Base-by-base conservation (phyloP, 2,888 invertebrate genomes). In the Taphrorychus bicolor region DNA sequence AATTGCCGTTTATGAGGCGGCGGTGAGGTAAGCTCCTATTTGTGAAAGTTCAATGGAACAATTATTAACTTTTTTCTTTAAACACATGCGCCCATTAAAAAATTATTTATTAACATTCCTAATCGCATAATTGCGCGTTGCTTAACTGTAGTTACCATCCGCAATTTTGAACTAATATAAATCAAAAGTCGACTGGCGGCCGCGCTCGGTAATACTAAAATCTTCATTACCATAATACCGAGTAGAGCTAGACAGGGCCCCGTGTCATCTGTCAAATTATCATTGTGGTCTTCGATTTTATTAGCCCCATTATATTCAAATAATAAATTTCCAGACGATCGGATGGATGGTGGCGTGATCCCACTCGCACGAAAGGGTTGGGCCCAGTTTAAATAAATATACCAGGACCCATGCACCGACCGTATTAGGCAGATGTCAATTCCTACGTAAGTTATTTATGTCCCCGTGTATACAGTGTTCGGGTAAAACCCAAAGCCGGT, bases 381-480 rank as follows among this genome's bases (percentile, higher is more conserved):
- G 67, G 62, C 67, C 61, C 52, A 59, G 53, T 66, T 51, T 21
- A 51, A 66, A 66, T 49, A 66, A 59, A 66, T 59, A 59, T 66
- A 67, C 54, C 64, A 64, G 61, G 49, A 73, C 72, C n/a, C 72
- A 62, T 71, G 68, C 71, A 70, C 59, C 59, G 52, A 68, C 67
- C 64, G 66, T 70, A 74, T 73, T 75, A 73, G 71, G 72, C 78
- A 77, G 75, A 76, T 77, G 78, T 74, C 74, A 74, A 73, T 77
- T 78, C 76, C 77, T 75, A 73, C 74, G 76, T 78, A 71, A 76
- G 73, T 77, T 76, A 78, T 78, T 78, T 75, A 77, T 75, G 59
- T 52, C 63, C 19, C 56, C 49, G 63, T 63, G 48, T 58, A 18
- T 21, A 42, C 18, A 42, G 56, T 18, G 52, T 53, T 59, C 54